A percentile compares a stretch with the other conserved stretches of the same genome.
phyloP scores from a whole-genome alignment of 2,888 invertebrate species.

The Campoplex nolae region DNA sequence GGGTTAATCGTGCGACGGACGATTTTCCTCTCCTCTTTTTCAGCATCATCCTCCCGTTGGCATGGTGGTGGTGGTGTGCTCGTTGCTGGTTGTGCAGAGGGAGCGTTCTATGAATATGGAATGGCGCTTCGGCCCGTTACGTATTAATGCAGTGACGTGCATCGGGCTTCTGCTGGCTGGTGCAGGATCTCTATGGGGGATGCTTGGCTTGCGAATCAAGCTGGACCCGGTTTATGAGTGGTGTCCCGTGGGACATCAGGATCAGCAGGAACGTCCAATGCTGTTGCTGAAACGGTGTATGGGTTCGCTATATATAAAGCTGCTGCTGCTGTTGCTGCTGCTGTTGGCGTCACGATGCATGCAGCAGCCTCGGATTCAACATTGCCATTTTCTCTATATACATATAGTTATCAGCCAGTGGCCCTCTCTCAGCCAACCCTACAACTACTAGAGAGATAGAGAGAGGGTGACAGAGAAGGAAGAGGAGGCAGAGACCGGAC shows the following conservation, averaged over 20 bases:
- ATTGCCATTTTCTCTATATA: conserved; percentile 15
- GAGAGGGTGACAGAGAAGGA: conserved; percentile 39
- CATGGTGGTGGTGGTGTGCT: not conserved
- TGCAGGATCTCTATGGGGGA: conserved; percentile 64
- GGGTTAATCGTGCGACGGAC: conserved; percentile 63
- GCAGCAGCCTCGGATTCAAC: conserved; percentile 46
- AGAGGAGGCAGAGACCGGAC: conserved; percentile 61
- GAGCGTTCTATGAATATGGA: conserved; percentile 67
- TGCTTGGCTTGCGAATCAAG: conserved; percentile 69
- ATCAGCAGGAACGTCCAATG: conserved; percentile 66
- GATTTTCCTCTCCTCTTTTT: conserved; percentile 35
- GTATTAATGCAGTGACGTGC: conserved; percentile 73
- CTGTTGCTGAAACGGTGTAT: conserved; percentile 62
- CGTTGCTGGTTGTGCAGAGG: conserved; percentile 15
- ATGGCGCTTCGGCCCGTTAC: conserved; percentile 69
- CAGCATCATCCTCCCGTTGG: not conserved
- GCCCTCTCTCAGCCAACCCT: conserved; percentile 29
- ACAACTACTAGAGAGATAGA: conserved; percentile 57
- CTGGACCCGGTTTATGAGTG: conserved; percentile 73
- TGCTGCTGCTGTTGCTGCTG: conserved; percentile 34
- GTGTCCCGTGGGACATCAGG: conserved; percentile 72
- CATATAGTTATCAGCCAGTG: conserved; percentile 21
- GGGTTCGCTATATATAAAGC: conserved; percentile 41
- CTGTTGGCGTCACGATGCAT: conserved; percentile 48
- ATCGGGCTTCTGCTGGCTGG: conserved; percentile 45